Evolutionary conservation across 1,140 invertebrate species (phyloP), one percentile per base, ranked within the genome.

Genomic region (Cydia pomonella): DNA sequence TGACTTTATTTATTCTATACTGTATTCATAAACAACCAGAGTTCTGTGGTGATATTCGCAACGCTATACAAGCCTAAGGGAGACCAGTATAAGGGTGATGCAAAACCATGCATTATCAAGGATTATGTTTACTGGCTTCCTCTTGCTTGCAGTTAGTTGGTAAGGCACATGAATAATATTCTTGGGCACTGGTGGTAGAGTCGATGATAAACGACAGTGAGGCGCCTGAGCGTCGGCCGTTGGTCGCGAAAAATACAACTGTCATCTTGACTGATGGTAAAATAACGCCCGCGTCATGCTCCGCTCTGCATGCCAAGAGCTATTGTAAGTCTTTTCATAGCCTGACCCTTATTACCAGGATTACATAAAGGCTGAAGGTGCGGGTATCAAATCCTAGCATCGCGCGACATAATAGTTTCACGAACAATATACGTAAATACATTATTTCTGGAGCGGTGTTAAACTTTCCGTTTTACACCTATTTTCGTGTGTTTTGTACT

Each of bases 211-310:
- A 92, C 87, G 90, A 91, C 76, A 79, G 73, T 69, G 80, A 88
- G 85, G 90, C 91, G 91, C 88, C 90, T 83, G 80, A 80, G 79
- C 86, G 91, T 87, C 91, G 86, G 85, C 85, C 86, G 85, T 81
- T 89, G 88, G 86, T 82, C 90, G 84, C 90, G 89, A 92, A 92
- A 92, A 92, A 92, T 90, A 91, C 87, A 84, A 90, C 87, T 92
- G 90, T 92, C 90, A 91, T 92, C 86, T 92, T 92, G 90, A 92
- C 81, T 91, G 89, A 92, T 92, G 88, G 85, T 86, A 86, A 89
- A 92, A 92, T 91, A 92, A 92, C 85, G 81, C 79, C 82, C 77
- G 81, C 85, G 88, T 92, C 91, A 91, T 90, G 85, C 86, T 84
- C 80, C 76, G 80, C 84, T 89, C 86, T 91, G 87, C 85, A 89